A percentile compares a stretch with the other conserved stretches of the same genome.
Conservation (phyloP, 2,113 vertebrate species). For the Sylvia atricapilla region DNA sequence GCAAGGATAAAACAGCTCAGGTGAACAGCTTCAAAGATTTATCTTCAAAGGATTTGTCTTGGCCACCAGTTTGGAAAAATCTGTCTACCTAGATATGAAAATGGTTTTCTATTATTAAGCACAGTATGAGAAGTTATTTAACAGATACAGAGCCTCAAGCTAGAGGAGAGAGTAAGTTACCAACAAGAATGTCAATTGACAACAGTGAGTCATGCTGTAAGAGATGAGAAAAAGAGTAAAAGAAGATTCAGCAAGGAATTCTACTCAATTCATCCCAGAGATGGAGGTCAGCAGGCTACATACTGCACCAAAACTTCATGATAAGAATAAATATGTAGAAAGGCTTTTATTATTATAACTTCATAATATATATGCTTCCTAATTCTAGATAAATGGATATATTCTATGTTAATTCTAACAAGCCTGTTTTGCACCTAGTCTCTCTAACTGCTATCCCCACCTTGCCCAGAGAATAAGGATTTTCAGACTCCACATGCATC, state of each 20-base stretch:
- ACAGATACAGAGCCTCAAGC: not conserved
- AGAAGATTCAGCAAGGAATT: not conserved
- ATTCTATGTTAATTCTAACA: not conserved
- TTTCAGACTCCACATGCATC: not conserved
- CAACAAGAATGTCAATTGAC: not conserved
- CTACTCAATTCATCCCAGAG: not conserved
- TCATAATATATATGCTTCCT: not conserved
- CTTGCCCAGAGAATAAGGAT: not conserved
- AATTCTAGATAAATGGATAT: not conserved
- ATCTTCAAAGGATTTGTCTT: not conserved
- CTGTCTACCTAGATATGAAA: slow-evolving; percentile 1
- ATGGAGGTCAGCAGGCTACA: not conserved
- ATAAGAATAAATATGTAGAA: not conserved
- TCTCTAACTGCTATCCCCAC: not conserved
- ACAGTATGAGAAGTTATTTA: not conserved
- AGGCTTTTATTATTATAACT: not conserved
- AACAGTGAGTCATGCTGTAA: not conserved
- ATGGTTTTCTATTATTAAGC: not conserved
- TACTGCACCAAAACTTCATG: not conserved
- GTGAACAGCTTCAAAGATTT: not conserved
- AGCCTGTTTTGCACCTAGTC: not conserved
- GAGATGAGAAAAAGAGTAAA: not conserved
- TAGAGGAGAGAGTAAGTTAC: not conserved
- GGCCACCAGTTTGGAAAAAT: not conserved
- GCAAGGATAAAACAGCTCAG: not conserved